Conservation (phyloP, 2,888 invertebrate genomes). For the Eupithecia abbreviata region DNA sequence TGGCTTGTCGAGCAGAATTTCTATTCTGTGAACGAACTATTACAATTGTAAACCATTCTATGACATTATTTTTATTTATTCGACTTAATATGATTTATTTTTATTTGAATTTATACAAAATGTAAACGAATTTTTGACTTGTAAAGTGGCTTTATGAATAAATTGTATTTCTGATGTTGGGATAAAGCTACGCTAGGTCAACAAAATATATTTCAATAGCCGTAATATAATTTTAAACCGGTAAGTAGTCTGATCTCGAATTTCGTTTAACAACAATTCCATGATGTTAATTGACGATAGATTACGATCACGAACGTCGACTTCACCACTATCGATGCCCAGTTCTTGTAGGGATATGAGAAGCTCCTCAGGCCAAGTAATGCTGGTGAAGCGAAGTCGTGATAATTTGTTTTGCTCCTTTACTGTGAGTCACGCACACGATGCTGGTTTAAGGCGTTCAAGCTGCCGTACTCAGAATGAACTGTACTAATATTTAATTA, state of each 20-base stretch:
- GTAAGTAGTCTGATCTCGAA: not conserved
- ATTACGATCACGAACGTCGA: not conserved
- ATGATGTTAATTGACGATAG: not conserved
- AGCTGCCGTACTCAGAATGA: conserved; percentile 54
- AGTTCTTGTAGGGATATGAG: conserved; percentile 10
- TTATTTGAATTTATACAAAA: too few species aligned
- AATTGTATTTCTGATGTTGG: too few species aligned
- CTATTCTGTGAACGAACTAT: too few species aligned
- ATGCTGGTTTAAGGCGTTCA: conserved; percentile 57
- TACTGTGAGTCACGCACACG: conserved; percentile 68
- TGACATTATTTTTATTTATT: too few species aligned
- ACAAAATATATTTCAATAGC: too few species aligned
- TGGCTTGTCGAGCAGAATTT: too few species aligned
- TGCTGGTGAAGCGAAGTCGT: conserved; percentile 56
- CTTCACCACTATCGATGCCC: not conserved
- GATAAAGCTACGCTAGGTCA: too few species aligned
- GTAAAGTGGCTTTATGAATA: too few species aligned
- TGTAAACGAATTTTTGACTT: too few species aligned
- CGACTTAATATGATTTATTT: too few species aligned
- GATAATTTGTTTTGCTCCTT: conserved; percentile 63
- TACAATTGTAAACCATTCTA: too few species aligned
- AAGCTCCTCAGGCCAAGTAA: conserved; percentile 52
- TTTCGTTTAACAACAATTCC: not conserved
- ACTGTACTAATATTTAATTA: conserved; percentile 66
- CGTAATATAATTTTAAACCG: not conserved